Evolutionary conservation across 1,140 invertebrate genomes (phyloP), one percentile per base, ranked within the genome.

Genomic region (Helicoverpa armigera): DNA sequence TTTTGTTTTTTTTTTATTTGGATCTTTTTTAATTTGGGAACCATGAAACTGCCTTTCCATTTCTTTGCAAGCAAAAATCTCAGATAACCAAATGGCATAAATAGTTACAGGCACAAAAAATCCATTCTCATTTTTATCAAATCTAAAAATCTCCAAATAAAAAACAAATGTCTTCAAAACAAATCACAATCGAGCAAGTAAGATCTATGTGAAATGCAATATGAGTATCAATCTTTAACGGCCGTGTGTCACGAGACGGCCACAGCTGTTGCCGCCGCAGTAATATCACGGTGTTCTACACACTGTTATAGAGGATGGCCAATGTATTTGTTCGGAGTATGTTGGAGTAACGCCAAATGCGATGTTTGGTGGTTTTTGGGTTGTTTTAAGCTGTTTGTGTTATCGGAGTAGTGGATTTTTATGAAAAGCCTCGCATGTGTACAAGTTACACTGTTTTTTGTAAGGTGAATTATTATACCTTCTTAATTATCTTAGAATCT

Each of bases 181-280:
- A 67, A 67, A 16, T 11, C 63, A 18, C 35, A 16, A 67, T 67
- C 63, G 63, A 48, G n/a, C 67, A 53, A 12, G 67, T 53, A 29
- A 29, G 67, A 70, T 70, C 53, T 53, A 16, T 53, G 67, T 53
- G 23, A 70, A 70, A 53, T 70, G 67, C 67, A 51, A 70, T 70
- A 70, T 53, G 50, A 70, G 67, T 51, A 70, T 70, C 43, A 29
- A 50, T 70, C 11, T 69, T 78, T 79, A 79, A 79, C 35, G 43
- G 53, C 16, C 14, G 13, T 60, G 35, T 31, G 69, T 73, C 56
- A 80, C 70, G 79, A 54, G 12, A 73, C 48, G 35, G 69, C 11
- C 65, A 53, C 79, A 80, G 56, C 69, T 80, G 79, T 80, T 80
- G 65, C 79, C 74, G 65, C 79, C 70, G 56, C 78, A 79, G 54